Evolutionary conservation across 2,797 vertebrate genomes (phyloP).

Genomic region (Periparus ater): DNA sequence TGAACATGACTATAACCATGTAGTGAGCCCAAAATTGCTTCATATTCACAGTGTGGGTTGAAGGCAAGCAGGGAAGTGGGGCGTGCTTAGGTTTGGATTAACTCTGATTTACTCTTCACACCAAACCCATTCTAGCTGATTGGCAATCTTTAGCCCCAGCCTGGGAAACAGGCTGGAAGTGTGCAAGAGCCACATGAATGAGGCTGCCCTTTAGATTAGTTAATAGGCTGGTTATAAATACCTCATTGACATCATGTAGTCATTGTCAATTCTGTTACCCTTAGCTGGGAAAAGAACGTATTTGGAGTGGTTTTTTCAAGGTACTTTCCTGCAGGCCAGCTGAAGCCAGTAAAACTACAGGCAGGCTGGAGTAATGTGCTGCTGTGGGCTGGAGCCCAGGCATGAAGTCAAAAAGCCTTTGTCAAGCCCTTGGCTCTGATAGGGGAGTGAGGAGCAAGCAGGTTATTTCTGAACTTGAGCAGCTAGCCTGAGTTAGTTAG

Average conservation of each 20-base stretch:
- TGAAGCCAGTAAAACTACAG: background rate
- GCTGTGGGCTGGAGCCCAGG: conserved; percentile 25
- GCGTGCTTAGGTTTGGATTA: background rate
- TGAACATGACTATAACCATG: background rate
- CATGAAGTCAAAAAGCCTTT: background rate
- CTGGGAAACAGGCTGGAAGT: background rate
- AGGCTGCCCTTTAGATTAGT: background rate
- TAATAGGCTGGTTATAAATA: conserved; percentile 11
- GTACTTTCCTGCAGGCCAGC: background rate
- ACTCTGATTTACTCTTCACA: background rate
- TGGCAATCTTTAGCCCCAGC: background rate
- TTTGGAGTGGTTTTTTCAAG: background rate
- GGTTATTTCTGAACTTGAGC: conserved; percentile 36
- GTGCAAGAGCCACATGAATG: background rate
- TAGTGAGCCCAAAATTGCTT: background rate
- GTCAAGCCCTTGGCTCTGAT: conserved; percentile 25
- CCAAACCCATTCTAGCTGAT: background rate
- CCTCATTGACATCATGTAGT: background rate
- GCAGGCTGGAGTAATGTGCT: background rate
- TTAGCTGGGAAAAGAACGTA: background rate
- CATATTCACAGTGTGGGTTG: background rate
- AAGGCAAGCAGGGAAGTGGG: background rate
- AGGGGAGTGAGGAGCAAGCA: background rate
- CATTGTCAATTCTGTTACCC: background rate
- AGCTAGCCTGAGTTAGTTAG: background rate